Conservation (phyloP, 2,797 vertebrate genomes). For the Sebastes oblongus region DNA sequence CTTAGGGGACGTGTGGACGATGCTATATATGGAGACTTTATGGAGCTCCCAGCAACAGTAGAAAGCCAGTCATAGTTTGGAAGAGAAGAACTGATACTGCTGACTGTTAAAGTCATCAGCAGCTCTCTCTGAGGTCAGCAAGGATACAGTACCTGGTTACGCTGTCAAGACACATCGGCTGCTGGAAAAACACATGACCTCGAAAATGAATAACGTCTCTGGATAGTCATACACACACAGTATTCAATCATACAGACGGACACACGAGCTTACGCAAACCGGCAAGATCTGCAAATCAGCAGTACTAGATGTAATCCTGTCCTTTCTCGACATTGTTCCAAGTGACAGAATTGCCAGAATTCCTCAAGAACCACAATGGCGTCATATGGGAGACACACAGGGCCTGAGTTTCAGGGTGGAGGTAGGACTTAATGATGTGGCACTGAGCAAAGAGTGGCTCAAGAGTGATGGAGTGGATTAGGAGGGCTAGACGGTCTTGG, state of each 20-base stretch:
- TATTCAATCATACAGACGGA: slow-evolving; percentile 50
- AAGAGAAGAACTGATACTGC: slow-evolving; percentile 18
- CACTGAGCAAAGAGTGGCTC: slow-evolving; percentile 37
- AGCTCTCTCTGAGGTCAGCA: slow-evolving; percentile 57
- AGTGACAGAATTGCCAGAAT: slow-evolving; percentile 51
- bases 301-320: slow-evolving; percentile 26
- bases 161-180: slow-evolving; percentile 53
- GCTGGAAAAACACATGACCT: slow-evolving; percentile 59
- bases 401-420: slow-evolving; percentile 36
- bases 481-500: slow-evolving; percentile 14
- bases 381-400: slow-evolving; percentile 50
- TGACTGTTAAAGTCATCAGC: slow-evolving; percentile 71
- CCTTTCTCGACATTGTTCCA: slow-evolving; percentile 30
- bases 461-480: slow-evolving; percentile 37
- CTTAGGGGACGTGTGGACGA: not conserved
- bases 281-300: slow-evolving; percentile 12
- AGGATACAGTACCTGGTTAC: slow-evolving; percentile 70
- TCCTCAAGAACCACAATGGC: slow-evolving; percentile 64
- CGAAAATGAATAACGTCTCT: slow-evolving; percentile 65
- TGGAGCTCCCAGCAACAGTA: not conserved
- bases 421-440: slow-evolving; percentile 51
- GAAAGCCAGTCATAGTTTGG: slow-evolving; percentile 13
- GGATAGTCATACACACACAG: slow-evolving; percentile 39
- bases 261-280: slow-evolving; percentile 9
- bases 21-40: not conserved